Base-by-base conservation (phyloP, 2,888 invertebrate species). In the Mimumesa dahlbomi region DNA sequence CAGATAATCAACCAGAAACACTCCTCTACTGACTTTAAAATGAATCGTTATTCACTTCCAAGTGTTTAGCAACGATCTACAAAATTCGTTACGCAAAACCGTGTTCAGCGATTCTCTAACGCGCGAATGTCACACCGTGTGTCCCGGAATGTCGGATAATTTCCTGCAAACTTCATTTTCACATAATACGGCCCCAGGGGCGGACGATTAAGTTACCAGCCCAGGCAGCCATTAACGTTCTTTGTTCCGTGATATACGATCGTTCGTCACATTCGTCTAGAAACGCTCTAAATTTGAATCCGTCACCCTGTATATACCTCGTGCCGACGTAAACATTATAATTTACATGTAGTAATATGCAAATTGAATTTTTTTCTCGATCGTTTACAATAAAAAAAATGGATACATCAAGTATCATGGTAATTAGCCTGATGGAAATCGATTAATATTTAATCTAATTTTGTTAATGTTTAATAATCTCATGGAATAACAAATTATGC, bases 141-240 rank as follows among this genome's bases (percentile, higher is more conserved):
- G 13, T 45, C 11, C 40, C 18, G 68, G 16, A 43, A 43, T 19
- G 46, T 13, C 4, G 14, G 40, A 16, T 68, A 65, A 65, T 65
- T 48, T 31, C 11, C 42, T 2, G 18, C 40, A 45, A 61, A 62
- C 49, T 58, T 53, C 50, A 64, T 49, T 46, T 31, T 25, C 21
- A 34, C 34, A 50, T 48, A 62, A 71, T 38, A 34, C 53, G 63
- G 7, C 34, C 6, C 48, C 58, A 22, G 14, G 42, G 13, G 45
- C 46, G n/a, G 31, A 46, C 18, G 49, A 58, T 61, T 43, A 62
- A 25, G 42, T 48, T 49, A 46, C 46, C 56, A 38, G 25, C 46
- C 48, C 49, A 22, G 63, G 42, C 48, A 16, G 34, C 18, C 25
- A 40, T 40, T 40, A 40, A 40, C 40, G 16, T 16, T 16, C 40